These are phyloP conservation scores for Stenodema calcarata DNA, from an alignment of 2,888 invertebrate species.

Conservation along the genomic window DNA sequence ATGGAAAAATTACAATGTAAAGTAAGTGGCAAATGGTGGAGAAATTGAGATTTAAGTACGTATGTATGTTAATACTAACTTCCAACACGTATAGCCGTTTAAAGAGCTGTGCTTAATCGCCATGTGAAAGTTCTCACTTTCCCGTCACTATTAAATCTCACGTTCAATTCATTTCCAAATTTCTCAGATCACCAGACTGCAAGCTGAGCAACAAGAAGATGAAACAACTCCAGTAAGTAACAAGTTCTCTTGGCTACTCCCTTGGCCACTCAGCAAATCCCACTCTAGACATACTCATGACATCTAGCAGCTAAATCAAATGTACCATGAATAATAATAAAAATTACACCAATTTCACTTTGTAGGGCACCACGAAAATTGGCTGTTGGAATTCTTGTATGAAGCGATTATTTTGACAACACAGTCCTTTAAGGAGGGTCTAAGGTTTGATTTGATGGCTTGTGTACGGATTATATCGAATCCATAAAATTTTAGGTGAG, in stretches of 20 bases:
- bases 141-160: too few relatives aligned
- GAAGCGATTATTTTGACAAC: conserved; percentile 1
- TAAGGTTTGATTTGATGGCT: not conserved
- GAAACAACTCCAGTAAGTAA: conserved; percentile 46
- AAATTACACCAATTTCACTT: conserved; percentile 1
- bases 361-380: not conserved
- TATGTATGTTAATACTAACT: too few relatives aligned
- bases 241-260: conserved; percentile 48
- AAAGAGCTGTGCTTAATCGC: too few relatives aligned
- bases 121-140: too few relatives aligned
- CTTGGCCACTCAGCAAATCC: conserved; percentile 41
- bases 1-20: conserved; percentile 51
- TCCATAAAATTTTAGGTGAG: not conserved
- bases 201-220: conserved; percentile 37
- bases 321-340: not conserved
- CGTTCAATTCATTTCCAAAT: too few relatives aligned
- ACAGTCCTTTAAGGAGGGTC: not conserved
- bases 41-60: too few relatives aligned
- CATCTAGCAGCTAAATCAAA: not conserved
- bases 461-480: not conserved
- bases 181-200: conserved; percentile 40
- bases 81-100: too few relatives aligned
- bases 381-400: conserved; percentile 11
- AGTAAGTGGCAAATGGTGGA: not conserved
- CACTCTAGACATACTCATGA: not conserved